Evolutionary conservation across 2,888 invertebrate species (phyloP).

Genomic region (Cerastis leucographa): DNA sequence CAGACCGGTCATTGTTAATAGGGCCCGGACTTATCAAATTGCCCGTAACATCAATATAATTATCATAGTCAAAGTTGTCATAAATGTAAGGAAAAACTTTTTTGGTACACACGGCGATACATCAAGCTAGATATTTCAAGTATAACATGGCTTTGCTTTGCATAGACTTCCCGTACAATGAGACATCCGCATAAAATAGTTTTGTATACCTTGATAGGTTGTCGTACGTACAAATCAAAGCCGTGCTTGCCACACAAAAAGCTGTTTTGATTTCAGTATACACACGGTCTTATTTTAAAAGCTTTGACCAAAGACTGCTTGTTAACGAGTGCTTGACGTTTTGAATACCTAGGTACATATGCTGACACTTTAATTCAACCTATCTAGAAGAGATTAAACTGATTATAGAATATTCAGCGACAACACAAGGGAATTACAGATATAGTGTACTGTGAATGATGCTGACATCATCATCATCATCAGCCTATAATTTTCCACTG

Average conservation of each 20-base stretch:
- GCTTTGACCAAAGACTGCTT: not conserved
- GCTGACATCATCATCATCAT: no score
- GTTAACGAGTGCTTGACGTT: constrained; percentile 26
- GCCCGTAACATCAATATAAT: not conserved
- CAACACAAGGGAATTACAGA: not conserved
- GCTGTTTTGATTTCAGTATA: not conserved
- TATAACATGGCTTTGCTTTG: no score
- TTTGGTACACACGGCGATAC: no score
- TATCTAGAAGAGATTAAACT: constrained; percentile 5
- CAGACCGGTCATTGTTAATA: no score
- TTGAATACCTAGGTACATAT: not conserved
- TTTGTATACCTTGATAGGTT: no score
- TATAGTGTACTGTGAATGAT: not conserved
- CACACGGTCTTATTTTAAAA: constrained; percentile 8
- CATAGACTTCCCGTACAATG: no score
- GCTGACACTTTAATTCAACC: constrained; percentile 1
- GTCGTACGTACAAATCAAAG: not conserved
- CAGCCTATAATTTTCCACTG: no score
- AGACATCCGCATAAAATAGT: no score
- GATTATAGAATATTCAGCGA: constrained; percentile 1
- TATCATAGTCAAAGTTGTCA: not conserved
- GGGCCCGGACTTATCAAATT: no score
- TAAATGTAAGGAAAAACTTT: not conserved
- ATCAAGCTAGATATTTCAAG: no score
- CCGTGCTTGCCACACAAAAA: not conserved